Percentiles rank a stretch among this genome's conserved stretches.
These are phyloP conservation scores for Hemicentrotus pulcherrimus DNA, from an alignment of 35 echinoderm and acorn worm genomes.

Conservation along the genomic window DNA sequence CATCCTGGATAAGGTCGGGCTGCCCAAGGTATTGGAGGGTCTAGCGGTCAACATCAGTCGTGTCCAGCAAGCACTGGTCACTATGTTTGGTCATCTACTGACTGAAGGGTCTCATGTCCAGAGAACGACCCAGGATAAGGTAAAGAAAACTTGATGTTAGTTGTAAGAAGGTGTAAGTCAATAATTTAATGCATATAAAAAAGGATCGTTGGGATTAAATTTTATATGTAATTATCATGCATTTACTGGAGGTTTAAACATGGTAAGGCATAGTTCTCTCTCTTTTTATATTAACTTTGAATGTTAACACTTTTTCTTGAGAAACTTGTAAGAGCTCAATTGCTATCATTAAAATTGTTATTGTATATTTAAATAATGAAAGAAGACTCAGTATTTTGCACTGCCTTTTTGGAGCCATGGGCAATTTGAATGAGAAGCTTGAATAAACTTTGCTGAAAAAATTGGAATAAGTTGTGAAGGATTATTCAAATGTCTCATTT, in stretches of 20 bases:
- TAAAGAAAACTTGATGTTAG: constrained; percentile 3
- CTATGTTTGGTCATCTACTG: constrained; percentile 88
- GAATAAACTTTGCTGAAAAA: no score
- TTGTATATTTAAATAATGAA: no score
- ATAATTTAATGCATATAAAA: neutral
- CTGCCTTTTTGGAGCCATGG: no score
- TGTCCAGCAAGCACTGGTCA: constrained; percentile 91
- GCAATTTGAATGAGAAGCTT: no score
- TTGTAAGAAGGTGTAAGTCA: neutral
- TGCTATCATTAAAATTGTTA: neutral
- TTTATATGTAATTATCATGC: neutral
- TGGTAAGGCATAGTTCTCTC: neutral
- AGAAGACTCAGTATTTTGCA: no score
- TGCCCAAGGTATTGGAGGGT: constrained; percentile 80
- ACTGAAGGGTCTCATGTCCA: constrained; percentile 86
- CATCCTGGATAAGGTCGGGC: constrained; percentile 91
- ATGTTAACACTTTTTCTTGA: neutral
- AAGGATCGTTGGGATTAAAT: neutral
- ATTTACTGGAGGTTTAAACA: neutral
- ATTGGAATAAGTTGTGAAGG: no score
- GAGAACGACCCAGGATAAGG: constrained; percentile 89
- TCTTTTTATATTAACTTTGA: neutral
- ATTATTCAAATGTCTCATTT: no score
- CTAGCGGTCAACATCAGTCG: constrained; percentile 78
- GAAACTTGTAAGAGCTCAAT: neutral